Evolutionary conservation across 2,113 vertebrate genomes (phyloP), one percentile per base, ranked within the genome.

Genomic region (Orthochromis malagaraziensis): DNA sequence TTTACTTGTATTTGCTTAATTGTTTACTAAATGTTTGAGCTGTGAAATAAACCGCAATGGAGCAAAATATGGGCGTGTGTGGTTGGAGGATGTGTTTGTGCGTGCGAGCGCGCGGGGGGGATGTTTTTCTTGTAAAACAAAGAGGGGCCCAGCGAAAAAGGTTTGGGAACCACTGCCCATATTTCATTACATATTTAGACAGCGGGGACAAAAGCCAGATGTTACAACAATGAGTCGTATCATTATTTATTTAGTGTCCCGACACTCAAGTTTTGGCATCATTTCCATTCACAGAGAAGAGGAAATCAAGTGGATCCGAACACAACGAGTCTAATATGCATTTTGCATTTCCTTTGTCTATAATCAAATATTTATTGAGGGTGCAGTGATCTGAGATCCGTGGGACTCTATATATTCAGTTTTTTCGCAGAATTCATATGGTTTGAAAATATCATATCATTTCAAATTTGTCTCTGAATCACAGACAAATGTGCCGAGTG

Each of bases 141-240:
- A 54, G 53, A 2, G 1, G n/a, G 53, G 6, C n/a, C 2, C 53
- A 54, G 53, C n/a, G 0, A 12, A 54, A 54, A 4, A 12, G 4
- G n/a, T 54, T 21, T 54, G 53, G n/a, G n/a, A 7, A 24, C n/a
- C 53, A 54, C n/a, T 54, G n/a, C 10, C 51, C n/a, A 16, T 16
- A 16, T 42, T 70, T 24, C 12, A 40, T 24, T 42, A 4, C n/a
- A 42, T 42, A 14, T 70, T 70, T 70, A 14, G 6, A 70, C 38
- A 42, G n/a, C 8, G 1, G 0, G 21, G 3, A 42, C 4, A 70
- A 24, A 14, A 42, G 12, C 7, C 12, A 4, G 5, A 42, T 24
- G 21, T 42, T 40, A 24, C 7, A 68, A 7, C 12, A 6, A 9
- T 16, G 38, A 42, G 38, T 70, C 38, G 1, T 3, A 70, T 24